Conservation (phyloP, 2,113 vertebrate species). For the Thymallus thymallus region DNA sequence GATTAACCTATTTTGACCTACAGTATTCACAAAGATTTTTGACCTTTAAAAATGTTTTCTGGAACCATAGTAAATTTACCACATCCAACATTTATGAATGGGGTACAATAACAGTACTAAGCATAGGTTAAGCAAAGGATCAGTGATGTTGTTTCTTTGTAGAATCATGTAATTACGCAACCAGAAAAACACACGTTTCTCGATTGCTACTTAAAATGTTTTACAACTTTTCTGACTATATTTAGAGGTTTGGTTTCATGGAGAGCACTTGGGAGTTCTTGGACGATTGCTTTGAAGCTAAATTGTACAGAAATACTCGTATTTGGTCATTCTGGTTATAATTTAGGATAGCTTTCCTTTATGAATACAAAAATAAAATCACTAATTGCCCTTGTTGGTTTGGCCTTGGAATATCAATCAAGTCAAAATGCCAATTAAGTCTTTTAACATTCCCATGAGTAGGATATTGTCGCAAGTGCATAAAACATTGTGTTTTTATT, state of each 20-base stretch:
- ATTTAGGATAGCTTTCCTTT: too few species aligned
- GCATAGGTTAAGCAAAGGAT: too few species aligned
- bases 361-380: too few species aligned
- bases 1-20: background rate
- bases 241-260: constrained; percentile 24
- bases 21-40: constrained; percentile 4
- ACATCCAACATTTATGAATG: constrained; percentile 11
- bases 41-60: background rate
- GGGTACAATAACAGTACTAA: constrained; percentile 24
- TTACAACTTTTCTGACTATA: constrained; percentile 21
- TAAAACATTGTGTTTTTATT: too few species aligned
- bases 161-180: constrained; percentile 31
- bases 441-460: too few species aligned
- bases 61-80: constrained; percentile 3
- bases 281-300: constrained; percentile 20
- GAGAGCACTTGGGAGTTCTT: constrained; percentile 18
- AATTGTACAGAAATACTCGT: background rate
- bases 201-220: constrained; percentile 16
- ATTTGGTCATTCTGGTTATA: background rate
- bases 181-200: constrained; percentile 34
- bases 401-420: too few species aligned
- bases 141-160: constrained; percentile 17
- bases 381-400: too few species aligned
- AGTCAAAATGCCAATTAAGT: too few species aligned
- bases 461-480: too few species aligned